A percentile compares a stretch with the other conserved stretches of the same genome.
Evolutionary conservation across 2,113 vertebrate genomes (phyloP).

Genomic region (Platanista minor): DNA sequence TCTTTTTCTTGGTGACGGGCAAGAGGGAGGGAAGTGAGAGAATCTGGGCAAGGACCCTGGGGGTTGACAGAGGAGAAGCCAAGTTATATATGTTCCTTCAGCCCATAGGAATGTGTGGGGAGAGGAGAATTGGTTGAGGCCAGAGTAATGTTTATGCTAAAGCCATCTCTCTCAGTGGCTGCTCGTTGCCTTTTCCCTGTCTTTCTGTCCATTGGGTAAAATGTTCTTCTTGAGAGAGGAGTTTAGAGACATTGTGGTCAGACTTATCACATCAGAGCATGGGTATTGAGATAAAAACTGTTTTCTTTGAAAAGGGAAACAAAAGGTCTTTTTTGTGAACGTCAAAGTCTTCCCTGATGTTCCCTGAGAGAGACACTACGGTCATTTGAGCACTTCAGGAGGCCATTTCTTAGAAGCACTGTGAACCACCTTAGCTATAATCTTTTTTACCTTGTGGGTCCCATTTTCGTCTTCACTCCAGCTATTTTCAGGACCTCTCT

Average conservation of each 20-base stretch:
- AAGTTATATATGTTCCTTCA: neutral
- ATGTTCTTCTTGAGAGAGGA: neutral
- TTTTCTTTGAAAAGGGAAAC: neutral
- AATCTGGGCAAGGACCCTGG: neutral
- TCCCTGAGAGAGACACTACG: neutral
- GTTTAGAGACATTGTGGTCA: neutral
- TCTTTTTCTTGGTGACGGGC: neutral
- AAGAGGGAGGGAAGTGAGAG: neutral
- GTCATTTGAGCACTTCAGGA: neutral
- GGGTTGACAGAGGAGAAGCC: neutral
- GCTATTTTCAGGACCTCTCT: neutral
- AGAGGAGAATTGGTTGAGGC: neutral
- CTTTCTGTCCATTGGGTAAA: neutral
- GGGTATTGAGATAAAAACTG: neutral
- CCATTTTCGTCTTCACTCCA: neutral
- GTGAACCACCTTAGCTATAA: neutral
- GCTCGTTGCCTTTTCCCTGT: neutral
- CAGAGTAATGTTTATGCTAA: neutral
- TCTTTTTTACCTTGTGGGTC: neutral
- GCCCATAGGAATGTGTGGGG: neutral
- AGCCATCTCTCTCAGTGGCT: neutral
- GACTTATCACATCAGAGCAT: neutral
- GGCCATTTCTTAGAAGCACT: neutral
- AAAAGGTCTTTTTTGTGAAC: neutral
- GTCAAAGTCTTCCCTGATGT: neutral